Conservation (phyloP, 2,797 vertebrate genomes). For the Erethizon dorsatum region DNA sequence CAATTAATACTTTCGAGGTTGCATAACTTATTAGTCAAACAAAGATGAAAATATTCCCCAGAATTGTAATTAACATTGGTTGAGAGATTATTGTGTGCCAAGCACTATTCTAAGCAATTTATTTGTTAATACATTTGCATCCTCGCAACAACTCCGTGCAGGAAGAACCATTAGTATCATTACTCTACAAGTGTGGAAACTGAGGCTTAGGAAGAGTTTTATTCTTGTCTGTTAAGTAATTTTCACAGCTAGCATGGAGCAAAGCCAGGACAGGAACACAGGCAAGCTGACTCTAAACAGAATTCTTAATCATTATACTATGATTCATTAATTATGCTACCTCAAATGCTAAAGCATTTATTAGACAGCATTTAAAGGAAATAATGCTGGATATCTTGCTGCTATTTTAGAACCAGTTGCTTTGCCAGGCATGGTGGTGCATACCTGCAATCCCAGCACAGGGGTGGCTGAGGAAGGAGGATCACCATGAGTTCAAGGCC, state of each 20-base stretch:
- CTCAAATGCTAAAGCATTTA: background rate
- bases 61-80: background rate
- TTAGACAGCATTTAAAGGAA: slow-evolving; percentile 2
- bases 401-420: background rate
- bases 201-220: background rate
- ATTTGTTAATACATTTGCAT: background rate
- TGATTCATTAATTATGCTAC: background rate
- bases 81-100: background rate
- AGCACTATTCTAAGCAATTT: background rate
- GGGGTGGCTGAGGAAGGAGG: too few species aligned
- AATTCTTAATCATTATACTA: background rate
- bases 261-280: background rate
- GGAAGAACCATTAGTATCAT: background rate
- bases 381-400: background rate
- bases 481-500: too few species aligned
- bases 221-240: background rate
- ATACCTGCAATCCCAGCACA: too few species aligned
- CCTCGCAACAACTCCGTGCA: background rate
- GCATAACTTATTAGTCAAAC: background rate
- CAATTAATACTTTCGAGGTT: slow-evolving; percentile 10
- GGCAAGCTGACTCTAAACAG: background rate
- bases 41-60: background rate
- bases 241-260: background rate
- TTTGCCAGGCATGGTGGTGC: background rate
- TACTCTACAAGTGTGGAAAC: background rate